Evolutionary conservation across 2,888 invertebrate species (phyloP), one percentile per base, ranked within the genome.

Genomic region (Conistra vaccinii): DNA sequence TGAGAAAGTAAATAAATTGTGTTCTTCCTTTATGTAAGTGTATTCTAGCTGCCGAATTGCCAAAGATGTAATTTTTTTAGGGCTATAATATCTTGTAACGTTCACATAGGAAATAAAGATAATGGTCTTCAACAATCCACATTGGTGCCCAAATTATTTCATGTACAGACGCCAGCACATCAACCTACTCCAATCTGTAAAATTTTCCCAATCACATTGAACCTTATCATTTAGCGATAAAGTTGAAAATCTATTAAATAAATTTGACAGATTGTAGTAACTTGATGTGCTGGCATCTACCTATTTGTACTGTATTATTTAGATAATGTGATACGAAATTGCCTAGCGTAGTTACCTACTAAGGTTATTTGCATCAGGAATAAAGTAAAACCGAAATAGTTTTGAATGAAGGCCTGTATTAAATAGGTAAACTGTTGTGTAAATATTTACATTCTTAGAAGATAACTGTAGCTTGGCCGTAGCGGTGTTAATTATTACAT

Each of bases 11-110:
- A 57, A 55, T 3, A 29, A 77, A 61, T 42, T 51, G 48, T 67
- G 51, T 61, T 75, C 26, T 42, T 60, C 17, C 35, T 65, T 60
- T 63, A 45, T 55, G 12, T 73, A 62, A 35, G 42, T 74, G 48
- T 78, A 62, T 76, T 78, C 58, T 42, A 42, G 14, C 42, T 74
- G 53, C 69, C 63, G 70, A 78, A 81, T 84, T 78, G 42, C 81
- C 84, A 78, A 84, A 84, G 84, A 78, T 78, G 42, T 84, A 72
- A 48, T 26, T 74, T 48, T 62, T 73, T 70, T 71, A 66, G 35
- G 69, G 35, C n/a, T 66, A 35, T 69, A 26, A 20, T 66, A 57
- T 63, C n/a, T 71, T 61, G 32, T 35, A 57, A 78, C 66, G 58
- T 58, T 60, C 68, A 48, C 35, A 9, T 61, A 60, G 23, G 6